A percentile compares a stretch with the other conserved stretches of the same genome.
phyloP scores from a whole-genome alignment of 2,797 vertebrate genomes.

The Mus minutoides region DNA sequence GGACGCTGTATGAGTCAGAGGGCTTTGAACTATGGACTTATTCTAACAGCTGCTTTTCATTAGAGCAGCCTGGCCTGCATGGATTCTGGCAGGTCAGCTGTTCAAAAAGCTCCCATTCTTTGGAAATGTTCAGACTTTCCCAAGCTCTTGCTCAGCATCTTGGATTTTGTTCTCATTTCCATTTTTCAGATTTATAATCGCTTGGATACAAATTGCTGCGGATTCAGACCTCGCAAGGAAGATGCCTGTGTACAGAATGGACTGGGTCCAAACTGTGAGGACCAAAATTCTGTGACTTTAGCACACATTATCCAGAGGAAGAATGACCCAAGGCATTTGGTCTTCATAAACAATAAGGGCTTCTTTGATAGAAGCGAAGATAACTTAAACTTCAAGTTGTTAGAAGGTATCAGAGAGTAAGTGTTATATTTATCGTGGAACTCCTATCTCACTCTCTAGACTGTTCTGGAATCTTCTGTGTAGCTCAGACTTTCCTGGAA shows the following conservation, averaged over 20 bases:
- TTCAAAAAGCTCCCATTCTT: slow-evolving; percentile 49
- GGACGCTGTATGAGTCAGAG: slow-evolving; percentile 39
- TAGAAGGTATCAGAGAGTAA: slow-evolving; percentile 97
- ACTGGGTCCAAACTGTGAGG: slow-evolving; percentile 86
- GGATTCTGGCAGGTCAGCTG: slow-evolving; percentile 39
- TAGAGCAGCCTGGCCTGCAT: slow-evolving; percentile 32
- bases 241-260: slow-evolving; percentile 91
- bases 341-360: slow-evolving; percentile 94
- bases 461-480: not conserved
- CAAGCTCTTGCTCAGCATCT: slow-evolving; percentile 58
- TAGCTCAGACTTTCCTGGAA: not conserved
- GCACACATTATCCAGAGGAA: slow-evolving; percentile 91
- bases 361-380: slow-evolving; percentile 97
- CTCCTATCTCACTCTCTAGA: not conserved
- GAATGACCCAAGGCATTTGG: slow-evolving; percentile 91
- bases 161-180: slow-evolving; percentile 63
- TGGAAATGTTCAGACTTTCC: slow-evolving; percentile 50
- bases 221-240: slow-evolving; percentile 94
- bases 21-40: slow-evolving; percentile 38
- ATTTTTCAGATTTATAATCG: slow-evolving; percentile 93
- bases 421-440: slow-evolving; percentile 76
- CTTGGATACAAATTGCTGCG: slow-evolving; percentile 95
- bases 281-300: slow-evolving; percentile 88
- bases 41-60: slow-evolving; percentile 71
- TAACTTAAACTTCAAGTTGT: slow-evolving; percentile 95